These are phyloP conservation scores for Carcina quercana DNA, from an alignment of 2,888 invertebrate species.

Conservation along the genomic window DNA sequence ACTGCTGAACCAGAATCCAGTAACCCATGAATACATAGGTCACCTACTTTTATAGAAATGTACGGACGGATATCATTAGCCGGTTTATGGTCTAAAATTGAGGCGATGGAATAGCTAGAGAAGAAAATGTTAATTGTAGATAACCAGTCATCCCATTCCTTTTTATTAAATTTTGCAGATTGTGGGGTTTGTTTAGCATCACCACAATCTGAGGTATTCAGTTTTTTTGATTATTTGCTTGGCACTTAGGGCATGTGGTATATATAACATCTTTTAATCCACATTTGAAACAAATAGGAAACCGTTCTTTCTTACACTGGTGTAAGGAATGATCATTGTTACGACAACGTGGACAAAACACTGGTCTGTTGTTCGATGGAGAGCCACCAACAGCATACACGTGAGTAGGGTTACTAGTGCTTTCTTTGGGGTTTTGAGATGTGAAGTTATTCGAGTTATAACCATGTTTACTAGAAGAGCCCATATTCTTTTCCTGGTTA, in stretches of 20 bases:
- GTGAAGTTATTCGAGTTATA: not conserved
- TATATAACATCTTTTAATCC: conserved; percentile 12
- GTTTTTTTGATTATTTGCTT: conserved; percentile 15
- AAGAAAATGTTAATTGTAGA: conserved; percentile 9
- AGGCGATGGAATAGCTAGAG: conserved; percentile 7
- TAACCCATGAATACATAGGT: conserved; percentile 8
- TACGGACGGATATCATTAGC: conserved; percentile 14
- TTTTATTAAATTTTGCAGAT: conserved; percentile 4
- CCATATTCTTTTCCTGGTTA: not conserved
- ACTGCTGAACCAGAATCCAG: conserved; percentile 19
- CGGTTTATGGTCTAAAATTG: conserved; percentile 12
- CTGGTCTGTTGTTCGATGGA: not conserved
- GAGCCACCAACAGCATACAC: not conserved
- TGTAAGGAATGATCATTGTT: conserved; percentile 6
- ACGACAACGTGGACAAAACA: conserved; percentile 13
- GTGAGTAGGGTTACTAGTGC: not conserved
- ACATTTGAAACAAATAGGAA: conserved; percentile 16
- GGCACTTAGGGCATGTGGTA: conserved; percentile 11
- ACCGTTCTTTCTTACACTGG: conserved; percentile 7
- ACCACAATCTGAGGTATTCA: conserved; percentile 10
- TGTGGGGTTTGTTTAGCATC: not conserved
- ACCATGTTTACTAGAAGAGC: not conserved
- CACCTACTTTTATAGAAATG: conserved; percentile 7
- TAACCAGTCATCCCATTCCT: conserved; percentile 14
- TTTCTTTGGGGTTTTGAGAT: not conserved